phyloP scores from a whole-genome alignment of 2,113 vertebrate genomes.

The Cacatua alba region DNA sequence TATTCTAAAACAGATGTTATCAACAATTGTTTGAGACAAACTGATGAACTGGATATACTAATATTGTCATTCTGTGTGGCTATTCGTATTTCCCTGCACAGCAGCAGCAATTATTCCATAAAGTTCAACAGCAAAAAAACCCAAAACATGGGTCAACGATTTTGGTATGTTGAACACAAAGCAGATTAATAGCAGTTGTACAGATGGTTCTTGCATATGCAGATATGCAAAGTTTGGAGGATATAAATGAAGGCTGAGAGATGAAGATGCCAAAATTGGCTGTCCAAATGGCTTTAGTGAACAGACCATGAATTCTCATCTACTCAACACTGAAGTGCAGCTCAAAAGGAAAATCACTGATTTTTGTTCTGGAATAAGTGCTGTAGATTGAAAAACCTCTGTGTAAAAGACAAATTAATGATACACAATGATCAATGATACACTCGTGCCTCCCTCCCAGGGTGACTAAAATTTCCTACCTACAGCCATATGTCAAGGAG shows the following conservation, averaged over 20 bases:
- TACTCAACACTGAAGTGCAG: not conserved
- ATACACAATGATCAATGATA: not conserved
- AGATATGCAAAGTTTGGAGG: not conserved
- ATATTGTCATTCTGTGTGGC: not conserved
- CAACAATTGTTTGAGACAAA: not conserved
- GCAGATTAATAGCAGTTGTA: not conserved
- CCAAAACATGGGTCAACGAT: not conserved
- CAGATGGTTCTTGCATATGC: not conserved
- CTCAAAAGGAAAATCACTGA: not conserved
- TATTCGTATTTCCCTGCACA: not conserved
- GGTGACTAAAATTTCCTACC: not conserved
- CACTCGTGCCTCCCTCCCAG: not conserved
- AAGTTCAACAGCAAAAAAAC: not conserved
- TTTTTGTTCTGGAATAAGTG: not conserved
- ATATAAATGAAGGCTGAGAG: not conserved
- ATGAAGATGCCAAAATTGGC: not conserved
- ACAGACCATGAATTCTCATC: not conserved
- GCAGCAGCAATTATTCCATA: not conserved
- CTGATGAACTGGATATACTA: not conserved
- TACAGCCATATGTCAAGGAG: fast-evolving
- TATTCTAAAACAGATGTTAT: not conserved
- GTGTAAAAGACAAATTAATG: not conserved
- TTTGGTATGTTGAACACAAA: not conserved
- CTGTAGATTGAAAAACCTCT: not conserved
- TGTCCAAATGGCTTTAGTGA: not conserved